Evolutionary conservation across 2,888 invertebrate species (phyloP), one percentile per base, ranked within the genome.

Genomic region (Euclidia mi): DNA sequence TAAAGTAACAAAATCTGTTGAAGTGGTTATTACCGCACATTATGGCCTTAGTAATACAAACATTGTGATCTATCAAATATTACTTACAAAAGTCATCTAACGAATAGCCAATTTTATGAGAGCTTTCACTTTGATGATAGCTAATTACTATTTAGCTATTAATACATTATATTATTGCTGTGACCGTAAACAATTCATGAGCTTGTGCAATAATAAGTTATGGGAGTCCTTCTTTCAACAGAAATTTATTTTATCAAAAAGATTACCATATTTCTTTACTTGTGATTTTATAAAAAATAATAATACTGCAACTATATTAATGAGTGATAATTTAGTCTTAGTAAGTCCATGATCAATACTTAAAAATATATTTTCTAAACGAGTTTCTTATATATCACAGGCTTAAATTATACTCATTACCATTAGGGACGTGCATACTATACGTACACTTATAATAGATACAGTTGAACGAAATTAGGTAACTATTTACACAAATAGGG

Each of bases 401-500:
- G 93, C 94, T 94, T 94, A 94, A 92, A 92, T 87, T 88, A 94
- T 92, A 92, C 82, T 85, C 82, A 84, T 90, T 92, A 92, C 78
- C 73, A 83, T 89, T 85, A 91, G 88, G 94, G 94, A 94, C 94
- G 94, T 93, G 94, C 92, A 91, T 92, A 87, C 89, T 90, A 92
- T 92, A 91, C 88, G 86, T 92, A 92, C 89, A 89, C 89, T 88
- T 90, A 91, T 85, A 85, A 85, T 88, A 89, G 82, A 83, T 88
- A 91, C 82, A 89, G 84, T 88, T 74, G 78, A 91, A 90, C 81
- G 74, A 88, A 93, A 93, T 91, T 91, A 90, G 89, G 89, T 91
- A 93, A 94, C 94, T 94, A 94, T 94, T 94, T 94, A 94, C 94
- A 94, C 90, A 90, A 91, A 93, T 88, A 91, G 90, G 93, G 94